Percentiles rank a stretch among this genome's conserved stretches.
These are phyloP conservation scores for Spermophilus dauricus DNA, from an alignment of 2,113 vertebrate genomes.

Conservation along the genomic window DNA sequence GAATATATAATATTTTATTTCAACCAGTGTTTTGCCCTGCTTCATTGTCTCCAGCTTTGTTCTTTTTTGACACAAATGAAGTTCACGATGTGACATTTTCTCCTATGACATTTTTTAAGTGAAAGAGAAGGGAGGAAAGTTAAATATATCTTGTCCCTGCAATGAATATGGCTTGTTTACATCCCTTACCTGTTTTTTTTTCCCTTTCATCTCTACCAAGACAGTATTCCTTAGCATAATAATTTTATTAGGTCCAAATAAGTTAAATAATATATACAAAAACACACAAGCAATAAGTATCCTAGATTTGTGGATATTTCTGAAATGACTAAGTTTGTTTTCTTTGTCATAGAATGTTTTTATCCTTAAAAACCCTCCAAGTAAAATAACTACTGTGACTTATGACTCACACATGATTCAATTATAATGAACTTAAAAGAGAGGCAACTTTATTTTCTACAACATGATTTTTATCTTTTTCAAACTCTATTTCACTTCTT, in stretches of 20 bases:
- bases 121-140: not conserved
- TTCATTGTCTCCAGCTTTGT: not conserved
- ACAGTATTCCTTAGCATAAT: not conserved
- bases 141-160: not conserved
- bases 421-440: not conserved
- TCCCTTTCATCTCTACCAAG: not conserved
- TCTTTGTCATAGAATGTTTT: not conserved
- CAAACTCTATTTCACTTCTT: not conserved
- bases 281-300: not conserved
- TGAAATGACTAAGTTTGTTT: not conserved
- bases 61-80: not conserved
- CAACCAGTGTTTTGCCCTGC: not conserved
- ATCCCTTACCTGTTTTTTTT: not conserved
- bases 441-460: not conserved
- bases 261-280: not conserved
- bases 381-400: not conserved
- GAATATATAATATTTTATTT: not conserved
- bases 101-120: not conserved
- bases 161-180: not conserved
- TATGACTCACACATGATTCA: not conserved
- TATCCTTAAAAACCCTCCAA: not conserved
- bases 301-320: not conserved
- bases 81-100: not conserved
- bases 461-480: not conserved
- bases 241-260: not conserved